Percentiles rank a stretch among this genome's conserved stretches.
Conservation (phyloP, 2,888 invertebrate genomes). For the Eupithecia dodoneata region DNA sequence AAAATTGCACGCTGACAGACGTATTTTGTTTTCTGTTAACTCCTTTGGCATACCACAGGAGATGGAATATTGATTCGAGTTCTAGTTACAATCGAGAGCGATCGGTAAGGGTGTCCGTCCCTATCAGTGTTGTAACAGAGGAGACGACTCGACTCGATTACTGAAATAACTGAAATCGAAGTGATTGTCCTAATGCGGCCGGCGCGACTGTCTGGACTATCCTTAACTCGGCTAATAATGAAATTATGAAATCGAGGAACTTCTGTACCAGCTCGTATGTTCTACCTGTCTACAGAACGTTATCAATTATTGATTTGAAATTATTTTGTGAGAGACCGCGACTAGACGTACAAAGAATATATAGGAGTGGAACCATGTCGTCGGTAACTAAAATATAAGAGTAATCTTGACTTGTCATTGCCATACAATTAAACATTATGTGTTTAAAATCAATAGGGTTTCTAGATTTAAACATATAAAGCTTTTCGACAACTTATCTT, state of each 20-base stretch:
- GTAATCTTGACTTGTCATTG: no score
- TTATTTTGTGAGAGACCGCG: not conserved
- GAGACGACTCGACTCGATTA: not conserved
- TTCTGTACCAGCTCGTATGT: not conserved
- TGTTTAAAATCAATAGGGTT: no score
- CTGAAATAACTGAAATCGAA: conserved; percentile 3
- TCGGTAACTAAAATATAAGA: not conserved
- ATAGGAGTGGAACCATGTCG: not conserved
- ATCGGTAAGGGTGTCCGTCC: not conserved
- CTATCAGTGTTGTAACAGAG: not conserved
- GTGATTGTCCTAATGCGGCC: not conserved
- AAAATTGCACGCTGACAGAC: not conserved
- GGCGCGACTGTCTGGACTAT: not conserved
- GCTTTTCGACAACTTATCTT: not conserved
- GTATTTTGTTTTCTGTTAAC: not conserved
- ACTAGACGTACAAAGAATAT: not conserved
- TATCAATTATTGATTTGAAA: not conserved
- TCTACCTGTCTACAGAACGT: not conserved
- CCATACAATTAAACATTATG: no score
- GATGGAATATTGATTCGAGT: not conserved
- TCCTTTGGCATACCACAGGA: not conserved
- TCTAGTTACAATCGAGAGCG: not conserved
- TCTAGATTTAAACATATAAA: not conserved
- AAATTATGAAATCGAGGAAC: not conserved
- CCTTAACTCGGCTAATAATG: not conserved